Evolutionary conservation across 2,888 invertebrate genomes (phyloP).

Genomic region (Coecobrya sp.): DNA sequence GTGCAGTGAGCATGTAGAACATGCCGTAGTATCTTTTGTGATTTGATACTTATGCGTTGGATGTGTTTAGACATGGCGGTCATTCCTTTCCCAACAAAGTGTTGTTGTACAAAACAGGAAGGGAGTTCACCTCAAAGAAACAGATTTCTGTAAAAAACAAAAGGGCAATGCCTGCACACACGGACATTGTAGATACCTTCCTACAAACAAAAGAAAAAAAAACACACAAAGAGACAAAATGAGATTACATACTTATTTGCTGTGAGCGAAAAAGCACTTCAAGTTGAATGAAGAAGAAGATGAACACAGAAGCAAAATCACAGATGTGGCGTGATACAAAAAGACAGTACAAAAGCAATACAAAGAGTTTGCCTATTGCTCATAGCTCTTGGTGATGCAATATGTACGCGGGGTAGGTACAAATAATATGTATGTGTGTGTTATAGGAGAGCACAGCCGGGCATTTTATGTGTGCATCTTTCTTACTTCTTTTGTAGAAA

Average conservation of each 20-base stretch:
- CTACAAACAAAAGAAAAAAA: not conserved
- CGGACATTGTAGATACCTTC: not conserved
- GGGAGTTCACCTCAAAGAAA: conserved; percentile 45
- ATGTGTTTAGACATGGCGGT: not conserved
- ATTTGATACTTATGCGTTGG: conserved; percentile 27
- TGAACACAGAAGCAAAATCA: conserved; percentile 25
- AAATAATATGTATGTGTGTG: conserved; percentile 21
- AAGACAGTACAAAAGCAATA: conserved; percentile 27
- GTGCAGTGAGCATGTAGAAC: too few species aligned
- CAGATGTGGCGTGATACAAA: conserved; percentile 53
- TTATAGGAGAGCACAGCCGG: not conserved
- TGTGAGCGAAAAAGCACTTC: not conserved
- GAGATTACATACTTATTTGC: conserved; percentile 51
- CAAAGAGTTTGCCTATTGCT: conserved; percentile 23
- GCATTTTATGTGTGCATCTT: conserved; percentile 23
- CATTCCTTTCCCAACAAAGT: conserved; percentile 45
- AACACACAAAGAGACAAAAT: conserved; percentile 56
- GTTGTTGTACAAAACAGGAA: conserved; percentile 42
- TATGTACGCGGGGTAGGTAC: not conserved
- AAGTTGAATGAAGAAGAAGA: conserved; percentile 39
- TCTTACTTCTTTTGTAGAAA: conserved; percentile 11
- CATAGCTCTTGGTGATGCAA: not conserved
- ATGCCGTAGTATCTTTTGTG: conserved; percentile 21
- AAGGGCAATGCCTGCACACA: not conserved
- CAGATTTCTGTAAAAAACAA: not conserved